Base-by-base conservation (phyloP, 2,113 vertebrate species). In the Elaphurus davidianus region DNA sequence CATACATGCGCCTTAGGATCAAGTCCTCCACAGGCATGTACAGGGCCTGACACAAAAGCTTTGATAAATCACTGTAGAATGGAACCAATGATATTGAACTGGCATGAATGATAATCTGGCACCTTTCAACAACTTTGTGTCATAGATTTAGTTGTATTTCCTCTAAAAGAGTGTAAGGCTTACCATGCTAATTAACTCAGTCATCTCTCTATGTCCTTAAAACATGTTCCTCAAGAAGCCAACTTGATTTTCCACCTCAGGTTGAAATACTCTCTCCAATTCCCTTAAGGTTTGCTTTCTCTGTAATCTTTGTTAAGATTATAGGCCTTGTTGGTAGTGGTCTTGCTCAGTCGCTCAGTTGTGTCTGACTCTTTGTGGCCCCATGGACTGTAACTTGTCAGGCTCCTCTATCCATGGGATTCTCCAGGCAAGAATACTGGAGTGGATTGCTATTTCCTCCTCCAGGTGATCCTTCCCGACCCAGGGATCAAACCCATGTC, bases 211-310 rank as follows among this genome's bases (percentile, higher is more conserved):
- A 30, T 45, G 12, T 52, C 36, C 57, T 91, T 94, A 45, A 89
- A 86, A 95, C 9, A 90, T 17, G 40, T 57, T 91, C 57, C 45
- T 81, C 50, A 90, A 55, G 50, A 87, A 93, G 74, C 40, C 54
- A 90, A 74, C 28, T 60, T 17, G 8, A 60, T 87, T 94, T 84
- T 36, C 43, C 71, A 14, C 43, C 19, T 40, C n/a, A 33, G 9
- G 67, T 83, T 96, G 50, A 94, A 97, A 94, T 93, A 90, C 62
- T 93, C 30, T 67, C 54, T 79, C 76, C 50, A 76, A 81, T 87
- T 93, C 81, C 30, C 90, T 92, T 60, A 62, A 90, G 36, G 5
- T 30, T 86, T 90, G 52, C 81, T 96, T 94, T 94, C 13, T 74
- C 19, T 67, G 21, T 60, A 74, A 14, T 67, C n/a, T 84, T 87